Base-by-base conservation (phyloP, 2,888 invertebrate genomes). In the Tiliacea citrago region DNA sequence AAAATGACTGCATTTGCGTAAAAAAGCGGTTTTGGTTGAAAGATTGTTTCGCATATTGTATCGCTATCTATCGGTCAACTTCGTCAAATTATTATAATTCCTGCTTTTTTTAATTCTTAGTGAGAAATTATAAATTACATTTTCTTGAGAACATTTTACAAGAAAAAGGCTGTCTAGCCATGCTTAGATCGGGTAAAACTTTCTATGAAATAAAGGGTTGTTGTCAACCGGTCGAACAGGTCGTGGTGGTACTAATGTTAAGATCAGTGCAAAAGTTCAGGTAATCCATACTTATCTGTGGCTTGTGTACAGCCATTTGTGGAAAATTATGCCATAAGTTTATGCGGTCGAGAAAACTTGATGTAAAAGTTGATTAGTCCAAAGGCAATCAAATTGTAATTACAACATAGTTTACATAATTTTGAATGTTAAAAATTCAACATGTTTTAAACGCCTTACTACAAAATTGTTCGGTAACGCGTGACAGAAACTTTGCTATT, bases 151-250 rank as follows among this genome's bases (percentile, higher is more conserved):
- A 62, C 49, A 62, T 53, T 39, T 18, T 18, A 70, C 39, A 79
- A 69, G 57, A 57, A 68, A 62, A 51, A 76, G 58, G 35, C 45
- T 13, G 77, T 60, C 49, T 47, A 35, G 47, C 53, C 61, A 71
- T 39, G 58, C 60, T 75, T 12, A 70, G 70, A 69, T 67, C 70
- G 58, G 53, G 53, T 82, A 68, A 57, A 67, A 58, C 86, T 86
- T 86, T 86, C 87, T 86, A 78, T 67, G 67, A 77, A 83, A 75
- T 85, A 83, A 74, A 74, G 73, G 80, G 80, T 80, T 86, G 66
- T 18, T 68, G 16, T 67, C 58, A 73, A 84, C 82, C 68, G 65
- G 86, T 82, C 29, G 29, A 65, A 49, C 75, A 45, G 24, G 82
- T 61, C 53, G n/a, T 45, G 51, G 51, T 68, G 45, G 60, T 58